Evolutionary conservation across 2,797 vertebrate species (phyloP).

Genomic region (Pyrocephalus nanus): DNA sequence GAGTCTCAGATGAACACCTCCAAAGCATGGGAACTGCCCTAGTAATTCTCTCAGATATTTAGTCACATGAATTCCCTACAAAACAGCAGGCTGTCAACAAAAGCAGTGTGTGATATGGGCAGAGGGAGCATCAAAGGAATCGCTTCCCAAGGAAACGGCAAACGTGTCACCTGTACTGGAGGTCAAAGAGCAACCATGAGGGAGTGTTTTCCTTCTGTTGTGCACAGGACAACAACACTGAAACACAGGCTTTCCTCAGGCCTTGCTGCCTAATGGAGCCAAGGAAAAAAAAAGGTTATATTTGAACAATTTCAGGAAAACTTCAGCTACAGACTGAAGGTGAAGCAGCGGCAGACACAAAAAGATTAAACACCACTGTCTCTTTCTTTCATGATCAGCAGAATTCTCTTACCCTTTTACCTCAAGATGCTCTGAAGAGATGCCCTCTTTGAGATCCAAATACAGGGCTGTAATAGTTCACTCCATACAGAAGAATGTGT

Average conservation of each 20-base stretch:
- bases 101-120: fast-evolving
- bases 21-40: not conserved
- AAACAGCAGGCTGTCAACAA: not conserved
- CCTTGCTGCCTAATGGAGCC: not conserved
- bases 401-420: not conserved
- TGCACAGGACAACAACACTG: not conserved
- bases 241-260: not conserved
- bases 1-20: not conserved
- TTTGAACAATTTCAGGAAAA: not conserved
- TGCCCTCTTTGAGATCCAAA: not conserved
- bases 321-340: not conserved
- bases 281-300: not conserved
- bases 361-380: not conserved
- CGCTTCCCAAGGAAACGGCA: not conserved
- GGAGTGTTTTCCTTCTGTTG: not conserved
- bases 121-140: not conserved
- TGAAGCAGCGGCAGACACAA: not conserved
- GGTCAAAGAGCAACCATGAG: not conserved
- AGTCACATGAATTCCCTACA: not conserved
- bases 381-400: not conserved
- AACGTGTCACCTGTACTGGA: not conserved
- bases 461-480: fast-evolving
- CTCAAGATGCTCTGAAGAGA: not conserved
- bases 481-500: not conserved
- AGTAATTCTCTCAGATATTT: not conserved